Conservation (phyloP, 1,140 invertebrate genomes). For the Augochlora pura region DNA sequence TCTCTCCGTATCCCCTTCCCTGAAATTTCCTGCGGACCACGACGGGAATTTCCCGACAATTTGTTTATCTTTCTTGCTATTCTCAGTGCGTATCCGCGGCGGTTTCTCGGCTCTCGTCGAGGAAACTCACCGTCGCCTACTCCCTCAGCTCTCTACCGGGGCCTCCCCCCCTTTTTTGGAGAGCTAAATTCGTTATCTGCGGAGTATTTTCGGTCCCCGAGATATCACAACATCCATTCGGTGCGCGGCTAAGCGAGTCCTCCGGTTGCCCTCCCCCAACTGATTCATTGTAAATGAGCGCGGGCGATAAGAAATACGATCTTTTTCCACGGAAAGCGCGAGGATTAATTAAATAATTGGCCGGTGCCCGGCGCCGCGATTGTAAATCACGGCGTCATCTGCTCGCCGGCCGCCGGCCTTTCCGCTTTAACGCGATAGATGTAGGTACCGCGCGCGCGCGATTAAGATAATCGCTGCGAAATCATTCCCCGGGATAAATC, state of each 20-base stretch:
- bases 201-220: slow-evolving; percentile 50
- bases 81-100: slow-evolving; percentile 24
- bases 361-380: neutral
- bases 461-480: neutral
- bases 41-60: slow-evolving; percentile 29
- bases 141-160: neutral
- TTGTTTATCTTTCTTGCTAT: slow-evolving; percentile 54
- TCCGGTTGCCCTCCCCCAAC: neutral
- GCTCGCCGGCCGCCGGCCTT: neutral
- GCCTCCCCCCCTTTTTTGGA: neutral
- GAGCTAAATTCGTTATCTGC: slow-evolving; percentile 57
- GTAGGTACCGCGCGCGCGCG: neutral
- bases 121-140: too few relatives aligned
- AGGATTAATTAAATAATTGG: slow-evolving; percentile 41
- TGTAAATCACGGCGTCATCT: slow-evolving; percentile 3
- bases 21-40: neutral
- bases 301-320: slow-evolving; percentile 18
- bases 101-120: slow-evolving; percentile 22
- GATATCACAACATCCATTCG: slow-evolving; percentile 55
- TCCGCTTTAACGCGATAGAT: neutral
- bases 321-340: slow-evolving; percentile 6
- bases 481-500: neutral
- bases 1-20: neutral
- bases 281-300: slow-evolving; percentile 45
- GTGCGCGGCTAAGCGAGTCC: slow-evolving; percentile 18